A percentile compares a stretch with the other conserved stretches of the same genome.
phyloP scores from a whole-genome alignment of 1,140 invertebrate species.

The Heliothis subflexa region DNA sequence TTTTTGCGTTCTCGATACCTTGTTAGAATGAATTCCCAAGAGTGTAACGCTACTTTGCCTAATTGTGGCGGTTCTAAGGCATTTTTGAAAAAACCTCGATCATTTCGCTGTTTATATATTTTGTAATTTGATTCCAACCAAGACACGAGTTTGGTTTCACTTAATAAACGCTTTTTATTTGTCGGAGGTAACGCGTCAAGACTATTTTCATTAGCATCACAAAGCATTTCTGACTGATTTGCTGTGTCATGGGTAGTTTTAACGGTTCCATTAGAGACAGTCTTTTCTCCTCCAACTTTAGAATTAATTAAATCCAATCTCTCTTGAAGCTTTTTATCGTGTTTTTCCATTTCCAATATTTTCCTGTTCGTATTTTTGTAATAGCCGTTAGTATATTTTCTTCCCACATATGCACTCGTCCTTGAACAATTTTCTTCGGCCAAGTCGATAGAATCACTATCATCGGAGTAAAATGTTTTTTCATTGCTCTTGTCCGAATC shows the following conservation, averaged over 20 bases:
- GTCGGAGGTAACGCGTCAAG: neutral
- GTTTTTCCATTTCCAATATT: conserved; percentile 72
- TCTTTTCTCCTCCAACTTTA: conserved; percentile 3
- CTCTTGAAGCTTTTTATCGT: conserved; percentile 67
- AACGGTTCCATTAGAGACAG: neutral
- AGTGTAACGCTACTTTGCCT: conserved; percentile 70
- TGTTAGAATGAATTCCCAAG: conserved; percentile 77
- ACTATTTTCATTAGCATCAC: neutral
- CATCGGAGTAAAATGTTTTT: neutral
- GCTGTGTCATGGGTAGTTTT: neutral
- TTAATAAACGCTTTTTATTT: conserved; percentile 50
- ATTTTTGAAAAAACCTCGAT: conserved; percentile 59
- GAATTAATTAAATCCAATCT: conserved; percentile 57
- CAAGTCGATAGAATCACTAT: neutral
- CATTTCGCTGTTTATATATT: conserved; percentile 64
- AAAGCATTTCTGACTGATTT: neutral
- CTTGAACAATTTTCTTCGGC: conserved; percentile 57
- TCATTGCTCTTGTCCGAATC: neutral
- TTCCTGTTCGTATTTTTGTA: conserved; percentile 69
- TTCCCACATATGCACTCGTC: conserved; percentile 58
- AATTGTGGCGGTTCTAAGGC: conserved; percentile 68
- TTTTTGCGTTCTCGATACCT: conserved; percentile 77
- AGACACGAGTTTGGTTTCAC: conserved; percentile 65
- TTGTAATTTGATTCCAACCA: conserved; percentile 78
- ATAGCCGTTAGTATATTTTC: conserved; percentile 68